These are phyloP conservation scores for Xestia c-nigrum DNA, from an alignment of 2,888 invertebrate species.

Conservation along the genomic window DNA sequence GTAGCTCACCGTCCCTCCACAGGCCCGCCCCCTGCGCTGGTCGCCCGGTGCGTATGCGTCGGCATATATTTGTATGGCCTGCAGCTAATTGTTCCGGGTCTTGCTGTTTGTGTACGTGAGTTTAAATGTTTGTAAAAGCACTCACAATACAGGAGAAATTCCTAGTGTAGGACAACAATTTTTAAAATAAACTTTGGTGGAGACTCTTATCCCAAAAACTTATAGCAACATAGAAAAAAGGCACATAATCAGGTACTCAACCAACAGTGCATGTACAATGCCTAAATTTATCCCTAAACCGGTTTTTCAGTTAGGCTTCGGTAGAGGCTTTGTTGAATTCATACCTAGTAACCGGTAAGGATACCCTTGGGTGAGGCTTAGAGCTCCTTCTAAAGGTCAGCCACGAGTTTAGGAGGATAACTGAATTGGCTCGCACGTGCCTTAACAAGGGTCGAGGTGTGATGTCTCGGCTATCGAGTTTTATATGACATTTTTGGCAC, in stretches of 20 bases:
- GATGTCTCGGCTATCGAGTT: slow-evolving; percentile 24
- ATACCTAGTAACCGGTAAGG: slow-evolving; percentile 22
- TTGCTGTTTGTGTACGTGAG: too few relatives aligned
- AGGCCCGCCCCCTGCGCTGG: too few relatives aligned
- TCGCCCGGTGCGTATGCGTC: too few relatives aligned
- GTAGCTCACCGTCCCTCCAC: too few relatives aligned
- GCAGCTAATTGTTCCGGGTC: too few relatives aligned
- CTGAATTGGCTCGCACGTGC: slow-evolving; percentile 58
- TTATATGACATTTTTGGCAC: slow-evolving; percentile 17
- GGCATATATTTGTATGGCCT: too few relatives aligned
- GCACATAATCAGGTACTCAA: neutral
- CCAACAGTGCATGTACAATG: neutral
- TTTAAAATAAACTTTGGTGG: too few relatives aligned
- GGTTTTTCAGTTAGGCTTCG: slow-evolving; percentile 17
- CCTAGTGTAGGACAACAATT: too few relatives aligned
- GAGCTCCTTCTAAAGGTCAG: slow-evolving; percentile 44
- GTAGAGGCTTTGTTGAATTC: slow-evolving; percentile 6
- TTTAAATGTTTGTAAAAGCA: too few relatives aligned
- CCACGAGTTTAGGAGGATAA: slow-evolving; percentile 47
- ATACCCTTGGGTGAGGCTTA: slow-evolving; percentile 39
- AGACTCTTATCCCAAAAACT: neutral
- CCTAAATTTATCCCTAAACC: neutral
- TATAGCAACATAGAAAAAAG: neutral
- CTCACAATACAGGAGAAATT: too few relatives aligned
- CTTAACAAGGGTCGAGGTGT: slow-evolving; percentile 52